Evolutionary conservation across 2,888 invertebrate species (phyloP).

Genomic region (Parascotia fuliginaria): DNA sequence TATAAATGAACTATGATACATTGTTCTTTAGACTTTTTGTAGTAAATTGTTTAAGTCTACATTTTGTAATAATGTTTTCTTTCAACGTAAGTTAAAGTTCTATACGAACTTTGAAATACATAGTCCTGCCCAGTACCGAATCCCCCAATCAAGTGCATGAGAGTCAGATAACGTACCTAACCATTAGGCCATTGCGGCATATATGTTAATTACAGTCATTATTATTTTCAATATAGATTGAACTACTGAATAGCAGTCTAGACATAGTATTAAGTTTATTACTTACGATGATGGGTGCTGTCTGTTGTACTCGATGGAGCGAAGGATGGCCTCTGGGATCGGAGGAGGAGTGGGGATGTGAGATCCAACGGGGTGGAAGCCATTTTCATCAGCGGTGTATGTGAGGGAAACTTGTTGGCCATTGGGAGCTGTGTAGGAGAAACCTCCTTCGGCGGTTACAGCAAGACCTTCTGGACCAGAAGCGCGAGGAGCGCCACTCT

Average conservation of each 20-base stretch:
- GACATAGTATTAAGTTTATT: background rate
- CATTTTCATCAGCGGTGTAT: slow-evolving; percentile 90
- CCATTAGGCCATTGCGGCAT: no score
- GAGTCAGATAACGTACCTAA: no score
- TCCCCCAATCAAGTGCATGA: no score
- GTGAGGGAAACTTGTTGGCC: slow-evolving; percentile 86
- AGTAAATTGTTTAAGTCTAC: no score
- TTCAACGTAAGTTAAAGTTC: no score
- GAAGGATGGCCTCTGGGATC: slow-evolving; percentile 83
- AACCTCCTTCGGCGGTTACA: slow-evolving; percentile 87
- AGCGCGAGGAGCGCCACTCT: slow-evolving; percentile 83
- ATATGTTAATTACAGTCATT: no score
- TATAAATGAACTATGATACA: no score
- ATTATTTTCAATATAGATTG: background rate
- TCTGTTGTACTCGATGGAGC: slow-evolving; percentile 72
- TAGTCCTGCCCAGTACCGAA: no score
- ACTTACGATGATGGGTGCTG: slow-evolving; percentile 69
- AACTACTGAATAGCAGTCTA: no score
- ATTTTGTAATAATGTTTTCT: no score
- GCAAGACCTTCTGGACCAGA: slow-evolving; percentile 76
- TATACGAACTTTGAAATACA: no score
- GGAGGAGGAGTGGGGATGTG: slow-evolving; percentile 86
- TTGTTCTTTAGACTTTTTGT: no score
- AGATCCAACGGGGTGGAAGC: slow-evolving; percentile 86
- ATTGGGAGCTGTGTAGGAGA: slow-evolving; percentile 88